phyloP scores from a whole-genome alignment of 2,113 vertebrate species.

The Pimephales promelas region DNA sequence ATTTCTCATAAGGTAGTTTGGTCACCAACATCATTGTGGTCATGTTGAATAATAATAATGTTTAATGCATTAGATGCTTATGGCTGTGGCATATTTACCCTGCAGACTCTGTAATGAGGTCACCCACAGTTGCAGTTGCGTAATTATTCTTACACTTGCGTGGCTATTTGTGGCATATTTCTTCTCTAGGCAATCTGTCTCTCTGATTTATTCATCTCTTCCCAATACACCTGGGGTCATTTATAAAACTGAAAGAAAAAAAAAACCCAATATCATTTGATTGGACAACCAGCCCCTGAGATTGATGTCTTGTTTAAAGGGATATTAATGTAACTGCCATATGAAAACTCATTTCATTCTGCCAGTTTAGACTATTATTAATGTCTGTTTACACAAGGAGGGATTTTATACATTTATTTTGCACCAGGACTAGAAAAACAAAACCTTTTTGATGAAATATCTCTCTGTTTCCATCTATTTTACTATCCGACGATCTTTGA shows the following conservation, averaged over 20 bases:
- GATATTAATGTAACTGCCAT: constrained; percentile 55
- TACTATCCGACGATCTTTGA: not conserved
- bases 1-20: not conserved
- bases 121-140: constrained; percentile 54
- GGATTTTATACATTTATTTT: not conserved
- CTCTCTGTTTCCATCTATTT: not conserved
- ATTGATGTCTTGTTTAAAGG: constrained; percentile 61
- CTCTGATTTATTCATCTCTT: constrained; percentile 67
- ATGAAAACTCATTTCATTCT: constrained; percentile 34
- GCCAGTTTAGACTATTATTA: constrained; percentile 30
- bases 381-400: constrained; percentile 24
- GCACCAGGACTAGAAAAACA: not conserved
- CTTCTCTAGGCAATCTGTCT: constrained; percentile 61
- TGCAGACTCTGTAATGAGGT: constrained; percentile 61
- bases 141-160: constrained; percentile 62
- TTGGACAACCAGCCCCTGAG: constrained; percentile 34
- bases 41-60: constrained; percentile 52
- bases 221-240: constrained; percentile 64
- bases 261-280: constrained; percentile 59
- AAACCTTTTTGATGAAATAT: not conserved
- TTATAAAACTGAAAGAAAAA: constrained; percentile 62
- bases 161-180: constrained; percentile 59
- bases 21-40: constrained; percentile 29
- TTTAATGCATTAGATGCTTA: constrained; percentile 64
- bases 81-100: constrained; percentile 54